Percentiles rank a stretch among this genome's conserved stretches.
Evolutionary conservation across 2,113 vertebrate genomes (phyloP).

Genomic region (Chlamydotis undulata): DNA sequence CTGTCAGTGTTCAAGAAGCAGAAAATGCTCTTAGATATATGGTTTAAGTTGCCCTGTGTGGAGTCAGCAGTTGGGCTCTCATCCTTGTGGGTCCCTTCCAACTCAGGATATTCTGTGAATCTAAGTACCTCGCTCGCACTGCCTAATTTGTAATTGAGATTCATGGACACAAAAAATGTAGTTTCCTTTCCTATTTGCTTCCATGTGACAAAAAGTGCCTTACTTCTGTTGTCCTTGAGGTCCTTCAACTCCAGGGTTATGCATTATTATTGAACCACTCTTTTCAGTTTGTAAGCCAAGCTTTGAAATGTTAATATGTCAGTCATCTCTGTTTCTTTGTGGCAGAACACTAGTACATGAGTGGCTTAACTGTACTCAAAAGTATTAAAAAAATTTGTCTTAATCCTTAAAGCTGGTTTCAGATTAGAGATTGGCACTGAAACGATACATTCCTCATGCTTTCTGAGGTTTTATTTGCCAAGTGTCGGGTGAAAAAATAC

Average conservation of each 20-base stretch:
- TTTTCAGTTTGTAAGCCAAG: not conserved
- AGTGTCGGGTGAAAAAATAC: not conserved
- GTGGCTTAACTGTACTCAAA: not conserved
- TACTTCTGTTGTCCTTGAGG: not conserved
- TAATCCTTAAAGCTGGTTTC: not conserved
- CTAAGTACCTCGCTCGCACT: not conserved
- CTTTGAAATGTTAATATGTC: not conserved
- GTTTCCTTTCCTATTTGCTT: not conserved
- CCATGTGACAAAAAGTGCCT: not conserved
- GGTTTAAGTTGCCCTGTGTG: not conserved
- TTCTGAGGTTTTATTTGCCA: not conserved
- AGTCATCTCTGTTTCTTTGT: not conserved
- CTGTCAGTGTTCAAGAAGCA: not conserved
- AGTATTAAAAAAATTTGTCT: not conserved
- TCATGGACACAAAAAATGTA: not conserved
- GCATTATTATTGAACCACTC: not conserved
- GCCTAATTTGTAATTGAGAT: not conserved
- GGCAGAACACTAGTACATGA: not conserved
- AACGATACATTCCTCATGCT: not conserved
- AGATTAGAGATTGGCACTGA: not conserved
- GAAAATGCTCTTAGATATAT: not conserved
- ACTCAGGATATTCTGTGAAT: not conserved
- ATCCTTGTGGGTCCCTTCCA: not conserved
- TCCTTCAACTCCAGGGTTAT: not conserved
- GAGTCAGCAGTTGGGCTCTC: not conserved